Base-by-base conservation (phyloP, 2,888 invertebrate genomes). In the Aphodius granarius region DNA sequence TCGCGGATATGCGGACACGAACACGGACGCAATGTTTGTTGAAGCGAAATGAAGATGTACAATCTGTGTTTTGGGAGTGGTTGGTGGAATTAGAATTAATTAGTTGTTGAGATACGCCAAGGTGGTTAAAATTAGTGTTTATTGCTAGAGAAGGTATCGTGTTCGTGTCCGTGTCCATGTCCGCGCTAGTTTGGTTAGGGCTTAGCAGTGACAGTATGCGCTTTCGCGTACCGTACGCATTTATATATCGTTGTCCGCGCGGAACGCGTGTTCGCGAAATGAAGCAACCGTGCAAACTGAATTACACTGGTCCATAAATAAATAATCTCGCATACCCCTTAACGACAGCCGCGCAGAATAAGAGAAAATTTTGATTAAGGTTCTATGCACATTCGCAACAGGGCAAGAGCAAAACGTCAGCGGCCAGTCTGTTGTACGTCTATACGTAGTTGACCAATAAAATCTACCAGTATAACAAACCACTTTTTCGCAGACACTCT, bases 321-420 rank as follows among this genome's bases (percentile, higher is more conserved):
- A 81, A 81, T 81, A 81, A 80, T 80, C 78, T 74, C 81, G 83
- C 85, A 85, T 86, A 85, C 85, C 84, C 80, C 83, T 81, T 83
- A 83, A 82, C 84, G 86, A 86, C 86, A 86, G 85, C 84, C 83
- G n/a, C 83, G 84, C 85, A 85, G 85, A 84, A 85, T 85, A 85
- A 84, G 85, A 85, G 85, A 86, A 86, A 86, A 86, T 85, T 86
- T 86, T 86, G 86, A 86, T 86, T 86, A 86, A 86, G 84, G 85
- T 86, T 86, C 86, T 86, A 86, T 86, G 85, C 85, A 82, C 85
- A 83, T 82, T 81, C 81, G 74, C 74, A 83, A 84, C 22, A 13
- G 9, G 5, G 85, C 81, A 82, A 84, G 83, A 85, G 81, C 82
- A 85, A 86, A 86, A 86, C 84, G 83, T 82, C 83, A 82, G 83